Conservation (phyloP, 2,888 invertebrate species). For the Smittia aterrima region DNA sequence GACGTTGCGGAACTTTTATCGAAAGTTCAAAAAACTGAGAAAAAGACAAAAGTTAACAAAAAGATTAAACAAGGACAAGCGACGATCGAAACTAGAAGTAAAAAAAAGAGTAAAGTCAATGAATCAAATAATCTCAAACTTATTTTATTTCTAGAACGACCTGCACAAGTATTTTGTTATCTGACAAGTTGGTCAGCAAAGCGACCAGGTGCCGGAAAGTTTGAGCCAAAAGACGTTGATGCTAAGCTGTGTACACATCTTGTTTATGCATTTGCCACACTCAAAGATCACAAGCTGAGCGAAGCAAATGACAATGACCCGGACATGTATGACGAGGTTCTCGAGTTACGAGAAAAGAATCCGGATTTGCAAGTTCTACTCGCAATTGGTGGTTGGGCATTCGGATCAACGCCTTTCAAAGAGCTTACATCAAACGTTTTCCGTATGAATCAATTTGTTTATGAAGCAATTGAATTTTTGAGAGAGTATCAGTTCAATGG, state of each 20-base stretch:
- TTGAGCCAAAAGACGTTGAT: slow-evolving; percentile 85
- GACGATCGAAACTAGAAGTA: slow-evolving; percentile 63
- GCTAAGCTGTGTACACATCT: slow-evolving; percentile 89
- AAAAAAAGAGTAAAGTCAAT: slow-evolving; percentile 47
- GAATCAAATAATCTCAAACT: not conserved
- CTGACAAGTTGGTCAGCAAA: slow-evolving; percentile 96
- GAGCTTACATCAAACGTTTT: slow-evolving; percentile 87
- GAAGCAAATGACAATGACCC: slow-evolving; percentile 78
- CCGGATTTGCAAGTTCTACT: slow-evolving; percentile 71
- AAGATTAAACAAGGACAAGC: slow-evolving; percentile 58
- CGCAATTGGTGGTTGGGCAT: slow-evolving; percentile 95
- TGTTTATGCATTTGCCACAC: slow-evolving; percentile 90
- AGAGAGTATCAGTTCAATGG: slow-evolving; percentile 90
- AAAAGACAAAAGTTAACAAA: slow-evolving; percentile 54
- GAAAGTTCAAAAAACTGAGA: slow-evolving; percentile 66
- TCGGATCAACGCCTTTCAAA: slow-evolving; percentile 92
- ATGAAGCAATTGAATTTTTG: slow-evolving; percentile 89
- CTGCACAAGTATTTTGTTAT: slow-evolving; percentile 89
- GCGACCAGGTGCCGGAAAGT: slow-evolving; percentile 82
- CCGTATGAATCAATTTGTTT: slow-evolving; percentile 93
- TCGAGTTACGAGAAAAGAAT: slow-evolving; percentile 82
- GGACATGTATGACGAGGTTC: slow-evolving; percentile 82
- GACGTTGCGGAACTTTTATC: slow-evolving; percentile 69
- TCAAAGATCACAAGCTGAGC: slow-evolving; percentile 79
- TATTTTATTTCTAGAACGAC: slow-evolving; percentile 71